Conservation (phyloP, 2,113 vertebrate species). For the Cryptotis parvus region DNA sequence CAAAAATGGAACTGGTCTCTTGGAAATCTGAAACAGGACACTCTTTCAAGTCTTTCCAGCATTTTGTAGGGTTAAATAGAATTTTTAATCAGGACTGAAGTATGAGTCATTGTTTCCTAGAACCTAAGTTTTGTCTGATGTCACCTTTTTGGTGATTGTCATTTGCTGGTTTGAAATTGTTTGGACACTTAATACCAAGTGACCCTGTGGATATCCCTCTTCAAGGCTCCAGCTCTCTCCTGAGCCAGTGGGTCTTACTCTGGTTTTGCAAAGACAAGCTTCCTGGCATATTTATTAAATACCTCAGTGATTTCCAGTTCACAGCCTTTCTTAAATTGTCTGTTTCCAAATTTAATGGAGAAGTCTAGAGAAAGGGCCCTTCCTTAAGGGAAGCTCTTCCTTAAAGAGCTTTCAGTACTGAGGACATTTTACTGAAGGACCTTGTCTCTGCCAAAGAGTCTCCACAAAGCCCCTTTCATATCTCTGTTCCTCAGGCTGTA, state of each 20-base stretch:
- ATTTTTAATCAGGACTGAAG: background rate
- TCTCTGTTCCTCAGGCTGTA: conserved; percentile 76
- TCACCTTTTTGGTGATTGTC: background rate
- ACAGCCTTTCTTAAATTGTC: background rate
- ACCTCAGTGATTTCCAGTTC: background rate
- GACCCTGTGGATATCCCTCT: background rate
- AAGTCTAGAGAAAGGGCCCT: background rate
- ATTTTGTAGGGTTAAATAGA: background rate
- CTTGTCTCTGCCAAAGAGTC: background rate
- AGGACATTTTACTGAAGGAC: background rate
- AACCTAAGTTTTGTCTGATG: background rate
- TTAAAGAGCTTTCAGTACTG: no score
- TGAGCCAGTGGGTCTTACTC: background rate
- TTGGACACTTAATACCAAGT: background rate
- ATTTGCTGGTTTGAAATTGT: background rate
- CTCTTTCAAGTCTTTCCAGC: background rate
- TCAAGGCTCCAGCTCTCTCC: background rate
- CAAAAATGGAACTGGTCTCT: no score
- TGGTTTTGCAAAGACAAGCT: background rate
- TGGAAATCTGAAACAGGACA: no score
- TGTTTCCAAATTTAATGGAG: background rate
- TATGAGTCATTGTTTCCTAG: background rate
- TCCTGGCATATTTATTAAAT: background rate
- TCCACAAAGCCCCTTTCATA: conserved; percentile 48
- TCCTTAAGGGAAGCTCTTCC: no score